These are phyloP conservation scores for Alcedo atthis DNA, from an alignment of 2,797 vertebrate species.

Conservation along the genomic window DNA sequence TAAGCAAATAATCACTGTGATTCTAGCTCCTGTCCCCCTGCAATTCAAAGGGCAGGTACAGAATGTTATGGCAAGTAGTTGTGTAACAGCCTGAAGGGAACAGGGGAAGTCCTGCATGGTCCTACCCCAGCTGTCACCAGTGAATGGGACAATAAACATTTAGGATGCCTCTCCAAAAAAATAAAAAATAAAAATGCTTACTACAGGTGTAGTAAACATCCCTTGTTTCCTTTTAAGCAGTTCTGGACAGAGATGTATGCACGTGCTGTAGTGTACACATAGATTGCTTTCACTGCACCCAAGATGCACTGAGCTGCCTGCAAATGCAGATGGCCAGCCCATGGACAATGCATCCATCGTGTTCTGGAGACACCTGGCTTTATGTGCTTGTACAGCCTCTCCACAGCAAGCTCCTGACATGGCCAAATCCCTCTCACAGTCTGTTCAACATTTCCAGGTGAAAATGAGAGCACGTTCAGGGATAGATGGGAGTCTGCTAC, in stretches of 20 bases:
- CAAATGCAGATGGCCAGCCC: neutral
- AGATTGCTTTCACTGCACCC: neutral
- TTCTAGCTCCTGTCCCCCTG: neutral
- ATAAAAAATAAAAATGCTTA: neutral
- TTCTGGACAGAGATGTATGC: neutral
- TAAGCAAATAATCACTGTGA: neutral
- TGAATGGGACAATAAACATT: neutral
- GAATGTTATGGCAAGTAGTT: neutral
- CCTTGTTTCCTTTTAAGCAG: neutral
- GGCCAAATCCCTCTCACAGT: neutral
- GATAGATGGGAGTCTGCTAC: neutral
- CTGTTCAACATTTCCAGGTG: neutral
- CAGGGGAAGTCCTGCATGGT: neutral
- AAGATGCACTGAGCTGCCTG: neutral
- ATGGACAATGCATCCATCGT: fast-evolving
- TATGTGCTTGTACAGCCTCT: neutral
- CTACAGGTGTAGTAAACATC: neutral
- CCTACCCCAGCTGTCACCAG: neutral
- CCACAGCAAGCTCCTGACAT: neutral
- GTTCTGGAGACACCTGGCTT: neutral
- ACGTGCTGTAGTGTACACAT: neutral
- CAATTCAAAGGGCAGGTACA: neutral
- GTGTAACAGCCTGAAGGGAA: neutral
- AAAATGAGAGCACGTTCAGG: neutral
- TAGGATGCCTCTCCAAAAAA: neutral